Conservation (phyloP, 2,888 invertebrate species). For the Hylaea fasciaria region DNA sequence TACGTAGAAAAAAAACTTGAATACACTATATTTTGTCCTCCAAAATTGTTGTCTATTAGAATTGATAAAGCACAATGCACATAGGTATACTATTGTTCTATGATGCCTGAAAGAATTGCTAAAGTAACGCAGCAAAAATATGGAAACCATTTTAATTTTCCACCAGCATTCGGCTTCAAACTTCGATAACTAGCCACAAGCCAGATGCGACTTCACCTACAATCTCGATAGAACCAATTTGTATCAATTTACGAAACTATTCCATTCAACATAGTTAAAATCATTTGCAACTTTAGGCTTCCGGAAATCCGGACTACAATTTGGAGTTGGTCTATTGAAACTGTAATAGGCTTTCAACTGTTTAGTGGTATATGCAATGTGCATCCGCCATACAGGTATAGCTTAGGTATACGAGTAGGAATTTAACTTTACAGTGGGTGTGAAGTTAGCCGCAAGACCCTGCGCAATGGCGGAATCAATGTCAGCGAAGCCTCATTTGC, state of each 20-base stretch:
- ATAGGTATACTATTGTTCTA: no score
- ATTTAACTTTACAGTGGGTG: no score
- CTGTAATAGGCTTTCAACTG: background rate
- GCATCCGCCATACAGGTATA: no score
- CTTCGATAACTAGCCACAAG: constrained; percentile 1
- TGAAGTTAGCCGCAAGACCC: no score
- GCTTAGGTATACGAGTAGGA: no score
- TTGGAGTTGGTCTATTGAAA: background rate
- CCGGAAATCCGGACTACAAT: constrained; percentile 1
- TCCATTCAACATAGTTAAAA: background rate
- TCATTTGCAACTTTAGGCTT: constrained; percentile 8
- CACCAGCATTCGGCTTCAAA: background rate
- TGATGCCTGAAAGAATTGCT: no score
- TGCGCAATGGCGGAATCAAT: no score
- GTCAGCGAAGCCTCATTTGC: no score
- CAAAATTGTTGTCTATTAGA: no score
- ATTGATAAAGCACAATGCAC: no score
- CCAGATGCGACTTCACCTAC: background rate
- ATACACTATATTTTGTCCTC: no score
- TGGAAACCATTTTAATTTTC: background rate
- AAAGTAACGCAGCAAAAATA: background rate
- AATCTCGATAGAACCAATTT: constrained; percentile 1
- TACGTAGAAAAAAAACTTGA: no score
- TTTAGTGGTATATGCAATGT: background rate
- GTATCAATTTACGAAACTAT: constrained; percentile 7